Evolutionary conservation across 1,140 invertebrate species (phyloP), one percentile per base, ranked within the genome.

Genomic region (Drosophila nannoptera): DNA sequence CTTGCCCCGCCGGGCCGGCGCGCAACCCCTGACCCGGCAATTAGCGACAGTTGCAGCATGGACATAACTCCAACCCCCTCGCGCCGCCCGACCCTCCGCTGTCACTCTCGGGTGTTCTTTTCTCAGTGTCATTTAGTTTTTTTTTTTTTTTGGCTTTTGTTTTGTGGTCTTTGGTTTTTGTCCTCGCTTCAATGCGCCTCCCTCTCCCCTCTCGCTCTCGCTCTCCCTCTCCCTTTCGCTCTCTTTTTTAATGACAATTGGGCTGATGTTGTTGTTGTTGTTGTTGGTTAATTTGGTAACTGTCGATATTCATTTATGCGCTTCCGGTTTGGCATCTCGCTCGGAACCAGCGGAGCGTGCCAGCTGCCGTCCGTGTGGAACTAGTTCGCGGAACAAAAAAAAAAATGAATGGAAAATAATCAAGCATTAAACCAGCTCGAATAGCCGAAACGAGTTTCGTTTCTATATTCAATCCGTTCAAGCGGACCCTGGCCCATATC

Each of bases 21-120:
- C 69, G 31, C 56, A 45, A 48, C 69, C 70, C 65, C 70, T 73
- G 69, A 69, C 65, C 78, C 71, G 58, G 63, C 80, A 83, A 83
- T 83, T 83, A 83, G 80, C 80, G 80, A 83, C 80, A 83, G 80
- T 83, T 84, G 80, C 80, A 83, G 78, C 67, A 70, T 75, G 71
- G 74, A 74, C 71, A 76, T 74, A 70, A 73, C 66, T 76, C 53
- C 43, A 42, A 38, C 43, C 35, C 65, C 33, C 40, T 43, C 40
- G 22, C 22, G 1, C 22, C 22, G 22, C 22, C 22, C 1, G 22
- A n/a, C 22, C 22, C 22, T 22, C 1, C 22, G 22, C 22, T 22
- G 22, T 22, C 22, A 22, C 46, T 53, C 48, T 32, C 9, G 40
- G 22, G 31, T 36, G 32, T 45, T 55, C 33, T 54, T 35, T 14